Percentiles rank a stretch among this genome's conserved stretches.
Evolutionary conservation across 2,113 vertebrate species (phyloP).

Genomic region (Tenebrosternarchus preto): DNA sequence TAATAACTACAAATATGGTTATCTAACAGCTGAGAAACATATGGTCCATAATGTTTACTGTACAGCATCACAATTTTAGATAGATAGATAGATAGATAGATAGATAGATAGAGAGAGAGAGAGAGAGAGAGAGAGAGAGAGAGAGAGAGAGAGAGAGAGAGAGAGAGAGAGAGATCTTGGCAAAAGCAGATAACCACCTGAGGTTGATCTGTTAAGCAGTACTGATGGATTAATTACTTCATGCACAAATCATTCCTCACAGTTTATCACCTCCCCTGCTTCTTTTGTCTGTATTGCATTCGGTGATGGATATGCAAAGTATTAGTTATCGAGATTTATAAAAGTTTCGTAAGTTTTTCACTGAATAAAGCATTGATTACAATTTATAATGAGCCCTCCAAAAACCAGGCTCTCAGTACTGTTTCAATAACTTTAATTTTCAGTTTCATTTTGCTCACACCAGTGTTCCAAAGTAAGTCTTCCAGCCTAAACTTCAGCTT

Average conservation of each 20-base stretch:
- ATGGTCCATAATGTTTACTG: not conserved
- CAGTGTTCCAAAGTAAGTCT: not conserved
- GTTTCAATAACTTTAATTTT: not conserved
- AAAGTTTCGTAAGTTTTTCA: not conserved
- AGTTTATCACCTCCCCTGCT: constrained; percentile 12
- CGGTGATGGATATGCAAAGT: not conserved
- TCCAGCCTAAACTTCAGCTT: not conserved
- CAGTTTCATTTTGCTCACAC: not conserved
- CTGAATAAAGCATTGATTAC: not conserved
- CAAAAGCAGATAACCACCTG: constrained; percentile 26
- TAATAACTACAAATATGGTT: constrained; percentile 26
- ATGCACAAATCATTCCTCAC: constrained; percentile 15
- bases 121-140: not conserved
- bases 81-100: not conserved
- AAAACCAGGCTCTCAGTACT: too few relatives aligned
- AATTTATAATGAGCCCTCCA: not conserved
- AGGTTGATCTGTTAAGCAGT: constrained; percentile 23
- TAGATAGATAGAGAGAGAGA: constrained; percentile 16
- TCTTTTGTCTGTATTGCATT: not conserved
- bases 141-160: not conserved
- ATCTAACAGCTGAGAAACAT: constrained; percentile 8
- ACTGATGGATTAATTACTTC: constrained; percentile 38
- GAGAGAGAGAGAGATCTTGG: constrained; percentile 15
- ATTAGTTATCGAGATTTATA: constrained; percentile 20
- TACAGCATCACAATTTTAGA: constrained; percentile 11